These are phyloP conservation scores for Zophobas atratus DNA, from an alignment of 1,140 invertebrate species.

Conservation along the genomic window DNA sequence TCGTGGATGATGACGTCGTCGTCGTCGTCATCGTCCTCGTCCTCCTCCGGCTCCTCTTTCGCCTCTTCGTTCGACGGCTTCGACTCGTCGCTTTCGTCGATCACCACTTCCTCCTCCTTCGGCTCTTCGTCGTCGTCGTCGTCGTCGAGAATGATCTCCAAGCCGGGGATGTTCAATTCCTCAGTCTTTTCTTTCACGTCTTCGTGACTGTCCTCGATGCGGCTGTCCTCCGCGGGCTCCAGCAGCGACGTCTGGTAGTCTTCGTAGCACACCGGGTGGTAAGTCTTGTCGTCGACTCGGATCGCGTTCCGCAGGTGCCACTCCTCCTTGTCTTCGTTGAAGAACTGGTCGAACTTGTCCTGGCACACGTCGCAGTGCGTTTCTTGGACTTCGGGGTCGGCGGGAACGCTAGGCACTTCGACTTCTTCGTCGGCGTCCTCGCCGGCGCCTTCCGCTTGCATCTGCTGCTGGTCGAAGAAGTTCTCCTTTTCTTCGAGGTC, in stretches of 20 bases:
- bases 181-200: slow-evolving; percentile 50
- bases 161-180: slow-evolving; percentile 57
- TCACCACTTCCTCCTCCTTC: slow-evolving; percentile 58
- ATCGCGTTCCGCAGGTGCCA: slow-evolving; percentile 94
- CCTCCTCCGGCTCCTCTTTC: slow-evolving; percentile 60
- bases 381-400: slow-evolving; percentile 72
- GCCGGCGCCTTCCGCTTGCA: slow-evolving; percentile 66
- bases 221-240: slow-evolving; percentile 56
- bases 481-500: slow-evolving; percentile 93
- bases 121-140: slow-evolving; percentile 62
- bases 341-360: slow-evolving; percentile 94
- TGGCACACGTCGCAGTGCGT: slow-evolving; percentile 89
- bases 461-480: slow-evolving; percentile 85
- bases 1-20: slow-evolving; percentile 75
- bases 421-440: slow-evolving; percentile 70
- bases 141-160: slow-evolving; percentile 64
- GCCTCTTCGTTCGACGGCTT: slow-evolving; percentile 47
- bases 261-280: slow-evolving; percentile 93
- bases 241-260: slow-evolving; percentile 81
- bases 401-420: slow-evolving; percentile 75
- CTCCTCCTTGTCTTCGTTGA: slow-evolving; percentile 95
- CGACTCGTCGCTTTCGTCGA: slow-evolving; percentile 61
- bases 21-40: slow-evolving; percentile 69
- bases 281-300: slow-evolving; percentile 83
- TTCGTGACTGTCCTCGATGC: slow-evolving; percentile 41